Percentiles rank a stretch among this genome's conserved stretches.
These are phyloP conservation scores for Smittia sp. DNA, from an alignment of 2,888 invertebrate genomes.

Conservation along the genomic window DNA sequence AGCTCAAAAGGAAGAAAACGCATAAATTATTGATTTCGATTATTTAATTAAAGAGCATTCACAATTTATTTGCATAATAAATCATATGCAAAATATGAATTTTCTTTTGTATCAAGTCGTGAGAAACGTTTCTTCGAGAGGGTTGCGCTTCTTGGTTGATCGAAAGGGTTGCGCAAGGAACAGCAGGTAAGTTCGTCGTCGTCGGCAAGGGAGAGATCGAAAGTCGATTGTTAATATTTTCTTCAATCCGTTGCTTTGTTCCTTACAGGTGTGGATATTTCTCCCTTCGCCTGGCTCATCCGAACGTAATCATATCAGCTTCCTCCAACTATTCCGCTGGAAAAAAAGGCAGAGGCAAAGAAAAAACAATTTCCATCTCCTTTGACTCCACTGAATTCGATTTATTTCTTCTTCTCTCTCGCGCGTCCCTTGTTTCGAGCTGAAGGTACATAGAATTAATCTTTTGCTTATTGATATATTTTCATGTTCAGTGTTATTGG, in stretches of 20 bases:
- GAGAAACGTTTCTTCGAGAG: conserved; percentile 6
- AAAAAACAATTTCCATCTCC: too few species aligned
- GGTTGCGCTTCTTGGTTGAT: neutral
- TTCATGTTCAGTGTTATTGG: conserved; percentile 19
- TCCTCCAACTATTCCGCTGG: too few species aligned
- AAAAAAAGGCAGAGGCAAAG: too few species aligned
- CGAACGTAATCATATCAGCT: too few species aligned
- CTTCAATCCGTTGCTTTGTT: neutral
- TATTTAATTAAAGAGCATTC: conserved; percentile 37
- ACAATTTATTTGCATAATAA: conserved; percentile 40
- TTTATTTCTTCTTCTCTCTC: neutral
- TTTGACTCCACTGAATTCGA: neutral
- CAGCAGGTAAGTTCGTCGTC: neutral
- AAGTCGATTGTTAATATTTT: conserved; percentile 10
- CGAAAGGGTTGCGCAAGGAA: neutral
- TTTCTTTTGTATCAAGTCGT: conserved; percentile 4
- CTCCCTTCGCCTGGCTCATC: neutral
- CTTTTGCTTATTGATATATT: conserved; percentile 27
- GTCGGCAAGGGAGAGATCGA: conserved; percentile 11
- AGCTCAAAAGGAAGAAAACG: neutral
- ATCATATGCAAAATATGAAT: conserved; percentile 33
- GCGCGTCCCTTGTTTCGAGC: neutral
- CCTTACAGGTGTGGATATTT: neutral
- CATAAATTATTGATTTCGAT: conserved; percentile 24
- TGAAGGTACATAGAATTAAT: conserved; percentile 14